These are phyloP conservation scores for Palloptera scutellata DNA, from an alignment of 2,888 invertebrate genomes.

Conservation along the genomic window DNA sequence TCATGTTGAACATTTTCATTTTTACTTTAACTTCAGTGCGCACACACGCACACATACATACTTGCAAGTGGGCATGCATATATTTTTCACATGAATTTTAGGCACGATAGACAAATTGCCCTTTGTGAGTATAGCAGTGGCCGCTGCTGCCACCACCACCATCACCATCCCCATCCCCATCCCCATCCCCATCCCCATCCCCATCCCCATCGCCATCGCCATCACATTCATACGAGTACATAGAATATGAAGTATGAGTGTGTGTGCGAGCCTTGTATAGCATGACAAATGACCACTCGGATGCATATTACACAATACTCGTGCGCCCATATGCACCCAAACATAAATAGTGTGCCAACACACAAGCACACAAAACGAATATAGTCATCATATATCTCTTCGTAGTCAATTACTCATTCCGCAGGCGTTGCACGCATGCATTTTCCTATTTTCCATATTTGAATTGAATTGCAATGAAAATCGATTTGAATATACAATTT, in stretches of 20 bases:
- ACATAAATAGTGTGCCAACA: neutral
- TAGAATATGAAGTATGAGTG: neutral
- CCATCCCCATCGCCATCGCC: constrained; percentile 17
- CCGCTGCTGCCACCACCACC: no score
- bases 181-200: no score
- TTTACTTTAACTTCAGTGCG: no score
- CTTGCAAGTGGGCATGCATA: no score
- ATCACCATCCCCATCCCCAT: no score
- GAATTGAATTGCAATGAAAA: constrained; percentile 31
- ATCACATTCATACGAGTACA: neutral
- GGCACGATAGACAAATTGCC: constrained; percentile 4
- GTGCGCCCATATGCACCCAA: neutral
- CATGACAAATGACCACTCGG: constrained; percentile 26
- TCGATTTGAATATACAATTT: constrained; percentile 30
- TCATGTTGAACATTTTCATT: constrained; percentile 6
- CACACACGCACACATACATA: no score
- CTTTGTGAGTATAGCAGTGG: neutral
- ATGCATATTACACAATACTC: constrained; percentile 12
- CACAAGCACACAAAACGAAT: neutral
- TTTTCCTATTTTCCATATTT: neutral
- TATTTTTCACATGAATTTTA: constrained; percentile 3
- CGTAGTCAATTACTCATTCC: constrained; percentile 32
- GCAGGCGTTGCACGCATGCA: constrained; percentile 11
- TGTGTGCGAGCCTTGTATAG: neutral
- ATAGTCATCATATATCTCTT: neutral